Evolutionary conservation across 2,113 vertebrate genomes (phyloP).

Genomic region (Lophotis ruficrista): DNA sequence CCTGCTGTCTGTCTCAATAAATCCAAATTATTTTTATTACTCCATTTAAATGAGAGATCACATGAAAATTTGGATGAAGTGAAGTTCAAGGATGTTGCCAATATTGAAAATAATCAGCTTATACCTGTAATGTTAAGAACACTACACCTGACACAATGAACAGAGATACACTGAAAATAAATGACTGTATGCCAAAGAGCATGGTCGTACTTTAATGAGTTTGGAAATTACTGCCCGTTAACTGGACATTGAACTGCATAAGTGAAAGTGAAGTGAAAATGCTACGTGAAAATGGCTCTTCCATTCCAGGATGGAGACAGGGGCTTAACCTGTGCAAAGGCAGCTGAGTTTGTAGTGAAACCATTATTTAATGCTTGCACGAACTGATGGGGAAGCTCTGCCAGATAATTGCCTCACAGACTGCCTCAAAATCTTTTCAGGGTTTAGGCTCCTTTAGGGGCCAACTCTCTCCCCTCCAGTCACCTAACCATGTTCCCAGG

Average conservation of each 20-base stretch:
- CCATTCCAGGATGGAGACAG: neutral
- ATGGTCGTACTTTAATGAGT: neutral
- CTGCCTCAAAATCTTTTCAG: neutral
- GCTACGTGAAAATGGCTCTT: neutral
- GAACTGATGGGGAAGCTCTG: neutral
- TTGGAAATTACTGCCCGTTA: neutral
- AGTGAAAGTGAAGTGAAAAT: neutral
- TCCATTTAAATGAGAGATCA: neutral
- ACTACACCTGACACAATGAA: neutral
- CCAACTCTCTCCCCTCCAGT: neutral
- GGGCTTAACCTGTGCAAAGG: neutral
- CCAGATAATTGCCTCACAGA: neutral
- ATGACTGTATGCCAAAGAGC: neutral
- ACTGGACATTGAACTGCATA: accelerated
- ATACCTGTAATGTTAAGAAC: neutral
- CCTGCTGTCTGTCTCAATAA: neutral
- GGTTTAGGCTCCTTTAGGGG: neutral
- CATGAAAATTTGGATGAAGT: neutral
- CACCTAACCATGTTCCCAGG: accelerated
- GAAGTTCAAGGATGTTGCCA: neutral
- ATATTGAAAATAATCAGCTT: neutral
- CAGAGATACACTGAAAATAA: neutral
- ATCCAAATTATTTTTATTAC: neutral
- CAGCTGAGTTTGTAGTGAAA: neutral
- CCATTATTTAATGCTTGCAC: neutral